Base-by-base conservation (phyloP, 2,113 vertebrate species). In the Porphyrio hochstetteri region DNA sequence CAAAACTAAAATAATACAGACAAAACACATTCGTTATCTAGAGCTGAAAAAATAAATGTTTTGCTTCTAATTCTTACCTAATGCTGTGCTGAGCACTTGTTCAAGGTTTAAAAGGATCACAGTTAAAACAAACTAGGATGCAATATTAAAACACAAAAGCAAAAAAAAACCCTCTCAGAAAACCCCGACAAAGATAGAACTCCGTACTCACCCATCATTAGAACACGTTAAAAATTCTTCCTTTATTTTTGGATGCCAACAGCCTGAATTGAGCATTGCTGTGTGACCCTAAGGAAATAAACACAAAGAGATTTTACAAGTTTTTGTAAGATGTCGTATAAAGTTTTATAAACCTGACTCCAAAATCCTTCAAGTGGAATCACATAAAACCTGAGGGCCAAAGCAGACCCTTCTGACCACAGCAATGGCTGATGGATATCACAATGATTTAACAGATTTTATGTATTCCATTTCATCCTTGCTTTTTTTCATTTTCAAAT, bases 171-270 rank as follows among this genome's bases (percentile, higher is more conserved):
- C 15, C 44, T 55, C 42, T 6, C 4, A 70, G 94, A 76, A 96
- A 70, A 35, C 13, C 6, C 5, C 52, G 16, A 74, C 55, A 78
- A 81, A 82, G 24, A 87, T 0, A 85, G 19, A 68, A 4, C 17
- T 87, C 14, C 75, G 59, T 84, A 99, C 99, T 98, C 93, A 99
- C 99, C 99, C 99, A 86, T 99, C 99, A 95, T 99, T 99, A 88
- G 99, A 99, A 97, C 99, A 99, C 6, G 99, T 99, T 97, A 99
- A 98, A 97, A 99, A 99, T 96, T 99, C 99, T 90, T 99, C 99
- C 95, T 99, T 99, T 87, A 99, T 98, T 97, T 99, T 99, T 61
- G 99, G 99, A 96, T 99, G 99, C 99, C 99, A 99, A 78, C 99
- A 99, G 59, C 99, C 99, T 96, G 98, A 97, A 90, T 99, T 99